phyloP scores from a whole-genome alignment of 2,113 vertebrate species.

The Abramis brama region DNA sequence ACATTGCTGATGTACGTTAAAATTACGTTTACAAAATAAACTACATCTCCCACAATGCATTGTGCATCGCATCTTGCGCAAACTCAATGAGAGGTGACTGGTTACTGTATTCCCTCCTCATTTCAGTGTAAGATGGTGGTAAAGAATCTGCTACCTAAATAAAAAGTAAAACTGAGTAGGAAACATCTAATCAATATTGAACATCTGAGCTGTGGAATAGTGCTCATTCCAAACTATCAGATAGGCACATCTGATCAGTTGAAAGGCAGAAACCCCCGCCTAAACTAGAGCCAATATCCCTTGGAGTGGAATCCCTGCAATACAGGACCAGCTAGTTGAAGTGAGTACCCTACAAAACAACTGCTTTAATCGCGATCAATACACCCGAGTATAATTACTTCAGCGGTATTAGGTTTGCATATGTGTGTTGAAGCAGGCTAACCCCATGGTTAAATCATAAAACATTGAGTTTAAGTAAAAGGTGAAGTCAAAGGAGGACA shows the following conservation, averaged over 20 bases:
- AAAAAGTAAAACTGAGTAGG: slow-evolving; percentile 65
- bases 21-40: slow-evolving; percentile 24
- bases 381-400: neutral
- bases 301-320: slow-evolving; percentile 78
- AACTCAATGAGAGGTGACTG: slow-evolving; percentile 65
- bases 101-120: slow-evolving; percentile 76
- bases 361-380: slow-evolving; percentile 14
- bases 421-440: neutral
- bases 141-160: slow-evolving; percentile 76
- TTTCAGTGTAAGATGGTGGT: slow-evolving; percentile 85
- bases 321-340: slow-evolving; percentile 70
- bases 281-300: slow-evolving; percentile 76
- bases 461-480: slow-evolving; percentile 25
- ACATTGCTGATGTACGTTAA: neutral
- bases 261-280: slow-evolving; percentile 73
- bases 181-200: slow-evolving; percentile 69
- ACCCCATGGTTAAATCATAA: neutral
- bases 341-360: slow-evolving; percentile 42
- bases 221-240: slow-evolving; percentile 62
- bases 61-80: slow-evolving; percentile 62
- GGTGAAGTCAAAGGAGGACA: slow-evolving; percentile 44
- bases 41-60: slow-evolving; percentile 69
- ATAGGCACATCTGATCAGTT: slow-evolving; percentile 68
- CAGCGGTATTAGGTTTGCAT: neutral
- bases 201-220: slow-evolving; percentile 63